These are phyloP conservation scores for Ectropis crepuscularia DNA, from an alignment of 2,888 invertebrate genomes.

Conservation along the genomic window DNA sequence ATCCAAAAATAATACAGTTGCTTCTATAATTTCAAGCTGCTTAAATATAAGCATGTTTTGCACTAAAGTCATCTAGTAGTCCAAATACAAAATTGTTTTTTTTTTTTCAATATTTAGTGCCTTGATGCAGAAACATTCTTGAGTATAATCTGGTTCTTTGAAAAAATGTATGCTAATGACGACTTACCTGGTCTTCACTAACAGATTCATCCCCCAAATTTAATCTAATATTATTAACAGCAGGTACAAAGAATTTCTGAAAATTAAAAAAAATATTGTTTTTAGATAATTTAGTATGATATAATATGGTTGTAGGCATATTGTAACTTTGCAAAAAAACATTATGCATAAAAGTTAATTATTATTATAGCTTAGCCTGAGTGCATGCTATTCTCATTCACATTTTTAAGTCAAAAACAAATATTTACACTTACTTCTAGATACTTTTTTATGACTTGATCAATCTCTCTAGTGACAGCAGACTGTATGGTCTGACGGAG, in stretches of 20 bases:
- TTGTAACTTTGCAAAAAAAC: background rate
- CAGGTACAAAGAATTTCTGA: slow-evolving; percentile 92
- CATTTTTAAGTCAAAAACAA: background rate
- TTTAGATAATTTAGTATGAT: background rate
- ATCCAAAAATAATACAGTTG: too few species aligned
- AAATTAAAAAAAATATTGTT: slow-evolving; percentile 49
- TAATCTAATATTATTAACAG: slow-evolving; percentile 89
- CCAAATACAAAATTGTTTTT: too few species aligned
- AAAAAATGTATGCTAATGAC: background rate
- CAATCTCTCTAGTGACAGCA: slow-evolving; percentile 91
- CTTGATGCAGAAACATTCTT: too few species aligned
- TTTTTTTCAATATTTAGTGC: too few species aligned
- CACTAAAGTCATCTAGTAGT: too few species aligned
- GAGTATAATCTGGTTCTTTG: too few species aligned
- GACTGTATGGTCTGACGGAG: slow-evolving; percentile 90
- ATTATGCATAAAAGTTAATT: background rate
- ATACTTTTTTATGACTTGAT: slow-evolving; percentile 90
- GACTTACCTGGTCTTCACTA: slow-evolving; percentile 88
- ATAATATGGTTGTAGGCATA: background rate
- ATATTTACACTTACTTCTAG: slow-evolving; percentile 84
- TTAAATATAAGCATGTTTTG: too few species aligned
- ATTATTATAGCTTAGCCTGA: background rate
- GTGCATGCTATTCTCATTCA: background rate
- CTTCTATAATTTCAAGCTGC: too few species aligned
- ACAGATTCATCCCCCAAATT: slow-evolving; percentile 91